These are phyloP conservation scores for Hirtodrosophila cameraria DNA, from an alignment of 2,888 invertebrate genomes.

Conservation along the genomic window DNA sequence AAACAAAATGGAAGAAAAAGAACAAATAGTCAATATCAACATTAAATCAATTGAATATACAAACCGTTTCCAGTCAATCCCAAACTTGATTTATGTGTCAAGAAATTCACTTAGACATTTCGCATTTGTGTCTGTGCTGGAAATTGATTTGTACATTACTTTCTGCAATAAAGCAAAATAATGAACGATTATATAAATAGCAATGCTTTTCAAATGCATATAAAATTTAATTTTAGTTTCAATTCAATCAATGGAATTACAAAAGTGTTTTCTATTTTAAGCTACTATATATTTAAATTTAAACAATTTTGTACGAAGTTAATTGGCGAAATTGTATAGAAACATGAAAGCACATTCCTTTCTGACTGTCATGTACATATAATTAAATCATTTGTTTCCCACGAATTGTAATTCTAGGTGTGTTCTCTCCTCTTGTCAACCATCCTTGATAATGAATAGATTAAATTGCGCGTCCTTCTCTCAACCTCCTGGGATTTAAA, in stretches of 20 bases:
- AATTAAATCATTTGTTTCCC: conserved; percentile 23
- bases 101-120: conserved; percentile 1
- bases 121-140: neutral
- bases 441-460: neutral
- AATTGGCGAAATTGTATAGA: too few species aligned
- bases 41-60: conserved; percentile 52
- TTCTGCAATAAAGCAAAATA: conserved; percentile 8
- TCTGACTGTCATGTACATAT: neutral
- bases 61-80: conserved; percentile 23
- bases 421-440: conserved; percentile 1
- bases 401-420: conserved; percentile 2
- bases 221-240: too few species aligned
- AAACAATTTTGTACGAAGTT: too few species aligned
- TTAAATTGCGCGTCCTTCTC: conserved; percentile 18
- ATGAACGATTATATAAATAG: neutral
- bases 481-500: neutral
- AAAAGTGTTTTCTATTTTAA: too few species aligned
- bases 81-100: conserved; percentile 46
- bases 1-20: conserved; percentile 20
- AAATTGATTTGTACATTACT: conserved; percentile 1
- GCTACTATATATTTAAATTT: too few species aligned
- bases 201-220: too few species aligned
- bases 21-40: conserved; percentile 31
- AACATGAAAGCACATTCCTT: too few species aligned
- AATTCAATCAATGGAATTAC: too few species aligned